Conservation (phyloP, 2,888 invertebrate species). For the Homarus gammarus region DNA sequence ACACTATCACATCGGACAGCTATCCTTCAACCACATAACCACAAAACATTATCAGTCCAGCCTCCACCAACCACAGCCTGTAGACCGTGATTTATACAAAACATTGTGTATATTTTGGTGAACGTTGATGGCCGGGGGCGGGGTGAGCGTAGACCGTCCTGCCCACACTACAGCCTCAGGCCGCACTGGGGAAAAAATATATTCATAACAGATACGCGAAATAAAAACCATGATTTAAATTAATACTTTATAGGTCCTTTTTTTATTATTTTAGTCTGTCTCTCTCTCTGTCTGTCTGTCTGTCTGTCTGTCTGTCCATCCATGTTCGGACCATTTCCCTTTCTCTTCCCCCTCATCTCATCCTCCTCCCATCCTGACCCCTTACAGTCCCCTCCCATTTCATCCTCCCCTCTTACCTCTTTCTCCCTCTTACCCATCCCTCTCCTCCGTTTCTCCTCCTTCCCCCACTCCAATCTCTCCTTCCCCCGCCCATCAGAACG, state of each 20-base stretch:
- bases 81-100: too few species aligned
- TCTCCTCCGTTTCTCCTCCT: too few species aligned
- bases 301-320: constrained; percentile 10
- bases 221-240: background rate
- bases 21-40: too few species aligned
- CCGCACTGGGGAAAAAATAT: background rate
- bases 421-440: too few species aligned
- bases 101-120: background rate
- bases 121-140: background rate
- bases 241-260: background rate
- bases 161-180: background rate
- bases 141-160: background rate
- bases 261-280: constrained; percentile 2
- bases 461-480: too few species aligned
- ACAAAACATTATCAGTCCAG: too few species aligned
- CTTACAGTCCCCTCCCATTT: too few species aligned
- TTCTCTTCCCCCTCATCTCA: background rate
- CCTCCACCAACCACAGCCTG: too few species aligned
- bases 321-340: too few species aligned
- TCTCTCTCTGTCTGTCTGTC: constrained; percentile 15
- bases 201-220: background rate
- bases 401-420: too few species aligned
- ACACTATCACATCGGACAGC: too few species aligned
- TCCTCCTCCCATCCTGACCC: background rate
- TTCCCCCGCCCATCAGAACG: too few species aligned